Evolutionary conservation across 2,888 invertebrate genomes (phyloP).

Genomic region (Octodonta nipae): DNA sequence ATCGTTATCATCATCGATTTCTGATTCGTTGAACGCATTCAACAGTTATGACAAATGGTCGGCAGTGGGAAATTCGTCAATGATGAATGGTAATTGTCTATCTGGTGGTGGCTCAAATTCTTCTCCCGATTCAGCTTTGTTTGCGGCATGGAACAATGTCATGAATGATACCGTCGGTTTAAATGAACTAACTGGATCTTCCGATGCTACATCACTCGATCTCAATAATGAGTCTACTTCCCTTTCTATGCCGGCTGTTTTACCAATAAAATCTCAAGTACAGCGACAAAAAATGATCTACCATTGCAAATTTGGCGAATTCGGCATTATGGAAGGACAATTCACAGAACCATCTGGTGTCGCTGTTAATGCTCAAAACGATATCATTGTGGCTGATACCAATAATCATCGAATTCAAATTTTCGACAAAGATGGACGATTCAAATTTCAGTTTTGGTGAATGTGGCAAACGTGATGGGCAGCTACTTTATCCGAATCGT

Average conservation of each 20-base stretch:
- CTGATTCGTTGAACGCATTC: too few relatives aligned
- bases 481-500: slow-evolving; percentile 92
- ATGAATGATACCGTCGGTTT: slow-evolving; percentile 65
- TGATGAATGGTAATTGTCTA: slow-evolving; percentile 70
- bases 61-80: too few relatives aligned
- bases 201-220: slow-evolving; percentile 44
- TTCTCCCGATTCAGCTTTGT: too few relatives aligned
- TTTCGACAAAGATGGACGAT: slow-evolving; percentile 96
- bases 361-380: slow-evolving; percentile 96
- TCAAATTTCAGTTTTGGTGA: slow-evolving; percentile 99
- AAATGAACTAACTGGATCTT: slow-evolving; percentile 51
- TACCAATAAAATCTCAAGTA: slow-evolving; percentile 92
- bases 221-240: slow-evolving; percentile 78
- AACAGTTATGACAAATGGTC: too few relatives aligned
- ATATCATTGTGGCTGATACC: slow-evolving; percentile 95
- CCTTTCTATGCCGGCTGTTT: slow-evolving; percentile 76
- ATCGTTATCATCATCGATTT: too few relatives aligned
- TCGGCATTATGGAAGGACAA: slow-evolving; percentile 95
- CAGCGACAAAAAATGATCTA: slow-evolving; percentile 99
- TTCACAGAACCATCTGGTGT: slow-evolving; percentile 99
- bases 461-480: slow-evolving; percentile 95
- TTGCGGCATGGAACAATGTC: too few relatives aligned
- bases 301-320: slow-evolving; percentile 99
- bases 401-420: slow-evolving; percentile 98
- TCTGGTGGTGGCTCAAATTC: slow-evolving; percentile 63